Conservation (phyloP, 2,797 vertebrate species). For the Girardinus metallicus region DNA sequence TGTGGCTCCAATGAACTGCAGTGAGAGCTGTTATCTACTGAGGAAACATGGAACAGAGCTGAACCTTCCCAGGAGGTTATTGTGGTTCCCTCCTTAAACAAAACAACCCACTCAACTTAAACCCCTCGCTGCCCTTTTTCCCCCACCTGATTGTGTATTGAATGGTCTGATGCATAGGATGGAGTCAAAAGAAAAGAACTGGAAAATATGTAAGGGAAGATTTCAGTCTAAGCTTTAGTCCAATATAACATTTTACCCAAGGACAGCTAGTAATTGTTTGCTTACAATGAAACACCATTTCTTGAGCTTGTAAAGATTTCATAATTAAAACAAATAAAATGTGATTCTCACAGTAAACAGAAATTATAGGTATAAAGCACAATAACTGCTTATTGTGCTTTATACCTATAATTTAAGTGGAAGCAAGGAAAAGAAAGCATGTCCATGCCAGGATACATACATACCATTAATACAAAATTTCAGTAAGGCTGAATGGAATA, state of each 20-base stretch:
- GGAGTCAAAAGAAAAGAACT: neutral
- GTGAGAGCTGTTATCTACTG: too few species aligned
- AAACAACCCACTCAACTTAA: too few species aligned
- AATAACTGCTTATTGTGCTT: too few species aligned
- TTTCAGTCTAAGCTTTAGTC: neutral
- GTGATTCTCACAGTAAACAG: neutral
- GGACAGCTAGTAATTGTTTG: too few species aligned
- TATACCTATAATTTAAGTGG: too few species aligned
- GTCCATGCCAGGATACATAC: neutral
- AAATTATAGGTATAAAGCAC: neutral
- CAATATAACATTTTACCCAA: neutral
- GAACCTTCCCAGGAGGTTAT: too few species aligned
- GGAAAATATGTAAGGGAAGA: neutral
- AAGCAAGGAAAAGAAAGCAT: neutral
- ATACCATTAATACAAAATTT: neutral
- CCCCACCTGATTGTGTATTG: too few species aligned
- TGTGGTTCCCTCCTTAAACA: too few species aligned
- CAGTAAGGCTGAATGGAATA: neutral
- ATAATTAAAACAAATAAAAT: neutral
- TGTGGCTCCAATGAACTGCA: too few species aligned
- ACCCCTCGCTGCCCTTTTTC: too few species aligned
- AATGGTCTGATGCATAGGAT: neutral
- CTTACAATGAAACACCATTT: neutral
- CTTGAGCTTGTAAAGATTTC: too few species aligned
- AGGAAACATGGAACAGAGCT: too few species aligned